A percentile compares a stretch with the other conserved stretches of the same genome.
Evolutionary conservation across 2,888 invertebrate genomes (phyloP).

Genomic region (Eurytoma adleriae): DNA sequence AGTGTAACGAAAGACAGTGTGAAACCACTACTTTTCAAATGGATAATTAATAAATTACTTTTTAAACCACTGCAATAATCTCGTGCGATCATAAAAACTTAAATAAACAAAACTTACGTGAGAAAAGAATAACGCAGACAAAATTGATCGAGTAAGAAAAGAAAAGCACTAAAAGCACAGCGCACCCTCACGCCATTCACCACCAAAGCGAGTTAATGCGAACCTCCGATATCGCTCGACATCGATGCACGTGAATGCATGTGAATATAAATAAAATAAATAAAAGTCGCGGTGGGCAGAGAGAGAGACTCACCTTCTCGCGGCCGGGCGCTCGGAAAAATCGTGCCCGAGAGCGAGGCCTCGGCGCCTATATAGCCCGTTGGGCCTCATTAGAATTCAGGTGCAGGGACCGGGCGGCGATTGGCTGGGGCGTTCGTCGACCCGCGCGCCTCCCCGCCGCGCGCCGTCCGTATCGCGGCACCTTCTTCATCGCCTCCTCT

Average conservation of each 20-base stretch:
- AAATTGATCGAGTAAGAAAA: neutral
- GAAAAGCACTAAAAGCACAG: neutral
- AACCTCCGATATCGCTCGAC: too few species aligned
- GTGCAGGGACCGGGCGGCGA: constrained; percentile 69
- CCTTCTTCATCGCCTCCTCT: constrained; percentile 15
- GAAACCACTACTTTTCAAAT: too few species aligned
- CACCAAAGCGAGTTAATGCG: neutral
- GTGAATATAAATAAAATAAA: too few species aligned
- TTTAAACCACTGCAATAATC: too few species aligned
- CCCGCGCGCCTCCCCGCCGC: constrained; percentile 66
- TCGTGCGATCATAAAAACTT: too few species aligned
- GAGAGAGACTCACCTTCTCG: constrained; percentile 68
- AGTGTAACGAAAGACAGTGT: too few species aligned
- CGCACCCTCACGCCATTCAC: neutral
- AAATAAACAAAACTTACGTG: too few species aligned
- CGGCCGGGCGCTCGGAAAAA: constrained; percentile 68
- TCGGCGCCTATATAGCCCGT: constrained; percentile 72
- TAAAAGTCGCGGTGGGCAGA: neutral
- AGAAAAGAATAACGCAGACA: neutral
- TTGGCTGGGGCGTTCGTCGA: constrained; percentile 73
- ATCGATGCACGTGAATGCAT: too few species aligned
- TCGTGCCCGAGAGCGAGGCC: constrained; percentile 64
- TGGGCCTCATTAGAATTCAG: constrained; percentile 74
- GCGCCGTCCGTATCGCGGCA: too few species aligned
- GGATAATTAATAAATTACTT: too few species aligned